Evolutionary conservation across 2,797 vertebrate genomes (phyloP), one percentile per base, ranked within the genome.

Genomic region (Philypnodon macrostomus): DNA sequence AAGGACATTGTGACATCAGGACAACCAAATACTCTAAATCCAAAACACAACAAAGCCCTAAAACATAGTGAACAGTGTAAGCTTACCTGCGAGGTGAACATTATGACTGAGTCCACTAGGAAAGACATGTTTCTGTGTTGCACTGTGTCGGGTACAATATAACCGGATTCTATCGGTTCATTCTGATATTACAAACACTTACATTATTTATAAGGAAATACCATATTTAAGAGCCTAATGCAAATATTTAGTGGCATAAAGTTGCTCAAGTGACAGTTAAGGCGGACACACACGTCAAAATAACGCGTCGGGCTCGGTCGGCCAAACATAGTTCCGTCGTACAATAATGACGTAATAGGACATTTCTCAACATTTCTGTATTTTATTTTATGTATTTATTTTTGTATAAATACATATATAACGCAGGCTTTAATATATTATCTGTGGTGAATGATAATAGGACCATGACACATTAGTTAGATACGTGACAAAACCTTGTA

Each of bases 41-140:
- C n/a, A n/a, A n/a, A n/a, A n/a, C n/a, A n/a, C n/a, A n/a, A n/a
- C n/a, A n/a, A n/a, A n/a, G n/a, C n/a, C n/a, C n/a, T 2, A 29
- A 9, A 29, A 29, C 11, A 6, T 12, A 10, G 34, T 15, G 10
- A 36, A 16, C 13, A 48, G 2, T 1, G n/a, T 12, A 1, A 2
- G 4, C 16, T 72, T 89, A 96, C 95, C 94, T 97, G 96, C 3
- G 95, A 97, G 49, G 93, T 94, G 81, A 96, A 90, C 94, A 96
- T 95, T 63, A 98, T 94, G 73, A 94, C 83, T 9, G 95, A 96
- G 63, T 98, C 96, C 50, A 96, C 85, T 17, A 97, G 79, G 80
- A 98, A 97, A 57, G 93, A 96, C 95, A 98, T 98, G 75, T 23
- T 40, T 33, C 30, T 27, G 21, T 38, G 10, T 40, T 44, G 17